Evolutionary conservation across 2,113 vertebrate genomes (phyloP).

Genomic region (Saccopteryx bilineata): DNA sequence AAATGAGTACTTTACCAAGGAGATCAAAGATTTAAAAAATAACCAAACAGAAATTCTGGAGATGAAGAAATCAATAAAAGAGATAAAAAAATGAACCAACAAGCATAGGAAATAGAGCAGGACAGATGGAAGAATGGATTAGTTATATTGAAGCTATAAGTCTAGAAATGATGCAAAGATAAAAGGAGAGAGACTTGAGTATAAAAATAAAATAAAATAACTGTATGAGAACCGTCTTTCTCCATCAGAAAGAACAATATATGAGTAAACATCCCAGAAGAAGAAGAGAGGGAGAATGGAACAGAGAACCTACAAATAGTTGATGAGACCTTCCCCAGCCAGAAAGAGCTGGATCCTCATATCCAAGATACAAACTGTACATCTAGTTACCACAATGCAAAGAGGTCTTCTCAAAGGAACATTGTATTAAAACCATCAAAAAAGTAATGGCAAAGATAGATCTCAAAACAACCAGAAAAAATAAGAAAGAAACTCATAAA

Average conservation of each 20-base stretch:
- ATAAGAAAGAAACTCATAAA: neutral
- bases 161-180: neutral
- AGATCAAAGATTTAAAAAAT: neutral
- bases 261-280: neutral
- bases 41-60: neutral
- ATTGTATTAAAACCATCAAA: neutral
- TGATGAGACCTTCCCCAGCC: neutral
- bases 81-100: neutral
- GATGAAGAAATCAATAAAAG: neutral
- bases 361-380: neutral
- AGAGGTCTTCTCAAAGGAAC: neutral
- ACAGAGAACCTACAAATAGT: neutral
- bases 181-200: neutral
- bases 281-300: neutral
- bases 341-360: neutral
- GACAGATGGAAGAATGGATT: neutral
- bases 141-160: neutral
- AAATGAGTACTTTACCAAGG: neutral
- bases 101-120: neutral
- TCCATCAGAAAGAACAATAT: neutral
- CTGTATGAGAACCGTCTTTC: neutral
- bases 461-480: neutral
- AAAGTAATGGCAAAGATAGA: neutral
- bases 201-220: neutral
- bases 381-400: neutral